Conservation (phyloP, 2,888 invertebrate genomes). For the Dioctria rufipes region DNA sequence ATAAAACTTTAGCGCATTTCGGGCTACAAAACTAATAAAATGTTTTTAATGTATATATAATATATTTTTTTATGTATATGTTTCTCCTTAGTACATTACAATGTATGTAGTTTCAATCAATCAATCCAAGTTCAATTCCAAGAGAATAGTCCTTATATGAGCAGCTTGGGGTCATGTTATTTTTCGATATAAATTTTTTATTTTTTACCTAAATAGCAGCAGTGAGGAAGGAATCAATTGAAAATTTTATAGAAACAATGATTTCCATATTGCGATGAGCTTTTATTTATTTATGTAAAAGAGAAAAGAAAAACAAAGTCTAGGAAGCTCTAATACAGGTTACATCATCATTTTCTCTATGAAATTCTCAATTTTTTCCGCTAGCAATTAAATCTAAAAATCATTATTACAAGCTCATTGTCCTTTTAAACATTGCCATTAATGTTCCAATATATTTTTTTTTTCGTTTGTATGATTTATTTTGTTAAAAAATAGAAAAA, state of each 20-base stretch:
- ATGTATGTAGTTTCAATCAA: constrained; percentile 11
- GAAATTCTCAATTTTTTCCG: constrained; percentile 48
- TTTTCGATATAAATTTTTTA: constrained; percentile 34
- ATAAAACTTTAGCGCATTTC: constrained; percentile 52
- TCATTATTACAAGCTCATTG: constrained; percentile 55
- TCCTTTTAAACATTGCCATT: constrained; percentile 56
- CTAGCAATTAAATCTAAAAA: constrained; percentile 53
- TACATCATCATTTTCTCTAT: not conserved
- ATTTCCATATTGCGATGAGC: not conserved
- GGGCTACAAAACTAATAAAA: constrained; percentile 50
- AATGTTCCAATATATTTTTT: constrained; percentile 25
- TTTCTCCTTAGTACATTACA: constrained; percentile 33
- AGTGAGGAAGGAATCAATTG: constrained; percentile 55
- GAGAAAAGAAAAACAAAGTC: not conserved
- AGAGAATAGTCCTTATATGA: constrained; percentile 55
- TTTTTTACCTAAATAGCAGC: constrained; percentile 53
- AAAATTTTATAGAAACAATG: constrained; percentile 35
- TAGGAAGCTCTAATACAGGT: not conserved
- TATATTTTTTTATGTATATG: not conserved
- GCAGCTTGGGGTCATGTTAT: constrained; percentile 51
- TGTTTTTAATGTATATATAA: constrained; percentile 21
- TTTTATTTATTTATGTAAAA: not conserved
- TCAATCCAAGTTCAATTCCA: constrained; percentile 54
- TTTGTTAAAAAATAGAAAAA: constrained; percentile 19
- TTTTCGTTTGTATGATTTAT: constrained; percentile 25